Evolutionary conservation across 2,888 invertebrate genomes (phyloP).

Genomic region (Amphimallon solstitiale): DNA sequence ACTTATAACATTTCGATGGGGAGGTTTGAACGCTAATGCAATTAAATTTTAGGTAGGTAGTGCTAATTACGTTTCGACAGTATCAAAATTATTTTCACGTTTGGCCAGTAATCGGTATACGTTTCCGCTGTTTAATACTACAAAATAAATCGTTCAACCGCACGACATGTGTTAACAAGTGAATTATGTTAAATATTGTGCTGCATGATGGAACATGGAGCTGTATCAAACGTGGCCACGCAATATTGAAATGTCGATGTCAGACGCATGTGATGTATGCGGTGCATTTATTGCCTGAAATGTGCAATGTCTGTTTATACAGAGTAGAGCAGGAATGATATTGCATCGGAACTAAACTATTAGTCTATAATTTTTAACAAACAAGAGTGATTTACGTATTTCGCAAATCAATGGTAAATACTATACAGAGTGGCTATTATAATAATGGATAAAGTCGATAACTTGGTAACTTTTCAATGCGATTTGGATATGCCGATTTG

Average conservation of each 20-base stretch:
- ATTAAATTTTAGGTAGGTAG: neutral
- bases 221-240: conserved; percentile 15
- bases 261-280: conserved; percentile 27
- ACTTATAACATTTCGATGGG: too few species aligned
- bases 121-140: neutral
- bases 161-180: conserved; percentile 28
- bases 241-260: conserved; percentile 35
- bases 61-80: neutral
- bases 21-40: neutral
- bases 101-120: neutral
- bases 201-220: neutral
- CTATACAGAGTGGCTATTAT: neutral
- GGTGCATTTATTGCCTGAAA: conserved; percentile 27
- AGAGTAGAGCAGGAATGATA: neutral
- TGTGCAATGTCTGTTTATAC: neutral
- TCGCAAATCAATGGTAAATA: neutral
- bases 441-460: neutral
- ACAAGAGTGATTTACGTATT: neutral
- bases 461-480: too few species aligned
- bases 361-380: conserved; percentile 3
- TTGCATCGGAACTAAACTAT: conserved; percentile 18
- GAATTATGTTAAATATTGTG: conserved; percentile 18
- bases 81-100: conserved; percentile 4
- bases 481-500: too few species aligned
- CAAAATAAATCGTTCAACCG: conserved; percentile 22